Percentiles rank a stretch among this genome's conserved stretches.
Evolutionary conservation across 2,888 invertebrate genomes (phyloP).

Genomic region (Aleiodes alternator): DNA sequence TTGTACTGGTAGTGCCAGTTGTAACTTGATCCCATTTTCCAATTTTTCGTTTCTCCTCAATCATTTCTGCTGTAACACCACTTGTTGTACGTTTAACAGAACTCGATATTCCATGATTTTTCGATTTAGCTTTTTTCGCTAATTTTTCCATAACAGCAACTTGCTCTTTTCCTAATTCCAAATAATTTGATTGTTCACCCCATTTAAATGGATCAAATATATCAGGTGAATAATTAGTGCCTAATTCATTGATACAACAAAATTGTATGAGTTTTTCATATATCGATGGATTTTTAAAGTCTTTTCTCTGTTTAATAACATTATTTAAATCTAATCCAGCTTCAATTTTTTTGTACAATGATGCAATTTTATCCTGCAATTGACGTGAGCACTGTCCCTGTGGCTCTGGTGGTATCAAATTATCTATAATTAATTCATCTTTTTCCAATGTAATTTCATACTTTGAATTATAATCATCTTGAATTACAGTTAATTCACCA

Average conservation of each 20-base stretch:
- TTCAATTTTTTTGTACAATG: slow-evolving; percentile 86
- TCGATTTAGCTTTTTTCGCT: slow-evolving; percentile 84
- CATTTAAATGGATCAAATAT: slow-evolving; percentile 95
- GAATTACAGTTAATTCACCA: slow-evolving; percentile 76
- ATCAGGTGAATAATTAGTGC: slow-evolving; percentile 96
- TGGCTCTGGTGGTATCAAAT: slow-evolving; percentile 87
- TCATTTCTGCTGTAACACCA: slow-evolving; percentile 77
- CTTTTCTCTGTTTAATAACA: slow-evolving; percentile 92
- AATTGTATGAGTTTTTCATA: no score
- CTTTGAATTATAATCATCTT: slow-evolving; percentile 60
- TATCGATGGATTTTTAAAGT: slow-evolving; percentile 93
- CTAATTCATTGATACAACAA: slow-evolving; percentile 68
- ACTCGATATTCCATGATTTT: slow-evolving; percentile 89
- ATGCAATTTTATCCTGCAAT: slow-evolving; percentile 88
- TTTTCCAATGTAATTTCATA: slow-evolving; percentile 11
- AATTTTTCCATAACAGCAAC: slow-evolving; percentile 94
- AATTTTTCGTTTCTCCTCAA: slow-evolving; percentile 89
- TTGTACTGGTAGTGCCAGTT: slow-evolving; percentile 77
- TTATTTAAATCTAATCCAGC: slow-evolving; percentile 91
- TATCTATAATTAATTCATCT: not conserved
- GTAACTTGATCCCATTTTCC: slow-evolving; percentile 96
- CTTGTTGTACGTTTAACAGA: slow-evolving; percentile 77
- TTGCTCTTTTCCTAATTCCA: slow-evolving; percentile 92
- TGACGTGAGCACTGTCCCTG: slow-evolving; percentile 86
- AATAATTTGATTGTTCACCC: slow-evolving; percentile 95